Base-by-base conservation (phyloP, 53 echinoderm and acorn worm genomes). In the Patiria pectinifera region DNA sequence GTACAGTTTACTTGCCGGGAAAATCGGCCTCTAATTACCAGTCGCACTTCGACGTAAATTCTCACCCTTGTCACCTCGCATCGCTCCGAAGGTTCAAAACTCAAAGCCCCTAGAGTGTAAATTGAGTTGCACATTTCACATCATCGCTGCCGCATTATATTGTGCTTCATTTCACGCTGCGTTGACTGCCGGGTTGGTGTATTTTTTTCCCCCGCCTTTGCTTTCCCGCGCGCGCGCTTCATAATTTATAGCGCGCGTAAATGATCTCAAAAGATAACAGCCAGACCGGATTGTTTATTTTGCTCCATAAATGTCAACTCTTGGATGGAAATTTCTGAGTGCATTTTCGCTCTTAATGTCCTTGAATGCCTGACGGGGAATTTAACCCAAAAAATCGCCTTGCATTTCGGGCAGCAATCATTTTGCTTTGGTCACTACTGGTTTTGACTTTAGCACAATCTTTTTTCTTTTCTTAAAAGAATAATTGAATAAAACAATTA, bases 221-320 rank as follows among this genome's bases (percentile, higher is more conserved):
- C 66, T 66, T 74, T n/a, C 74, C 24, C 24, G 74, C 74, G 24
- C 24, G 74, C n/a, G 25, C 24, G 22, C 22, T 74, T 74, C 24
- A n/a, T 74, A 22, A 74, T 74, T 74, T 74, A 74, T 74, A 10
- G 74, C 74, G 22, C 74, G 24, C 74, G 69, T 74, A 74, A 66
- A 74, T 74, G 74, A 74, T 74, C 74, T 23, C 24, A 23, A 35
- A 74, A 74, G 74, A 74, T 74, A 74, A 74, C 74, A 24, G 74
- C 19, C 3, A 24, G 24, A 24, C 9, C 21, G 4, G 69, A 66
- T 45, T 85, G 66, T 70, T 85, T 85, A 85, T 85, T 85, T 85
- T 85, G 70, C 85, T 85, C 85, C 63, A 85, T 69, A 85, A 69
- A 85, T 85, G 85, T 69, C 85, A 85, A 3, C 69, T 59, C 85